Evolutionary conservation across 2,888 invertebrate species (phyloP), one percentile per base, ranked within the genome.

Genomic region (Hirtodrosophila trivittata): DNA sequence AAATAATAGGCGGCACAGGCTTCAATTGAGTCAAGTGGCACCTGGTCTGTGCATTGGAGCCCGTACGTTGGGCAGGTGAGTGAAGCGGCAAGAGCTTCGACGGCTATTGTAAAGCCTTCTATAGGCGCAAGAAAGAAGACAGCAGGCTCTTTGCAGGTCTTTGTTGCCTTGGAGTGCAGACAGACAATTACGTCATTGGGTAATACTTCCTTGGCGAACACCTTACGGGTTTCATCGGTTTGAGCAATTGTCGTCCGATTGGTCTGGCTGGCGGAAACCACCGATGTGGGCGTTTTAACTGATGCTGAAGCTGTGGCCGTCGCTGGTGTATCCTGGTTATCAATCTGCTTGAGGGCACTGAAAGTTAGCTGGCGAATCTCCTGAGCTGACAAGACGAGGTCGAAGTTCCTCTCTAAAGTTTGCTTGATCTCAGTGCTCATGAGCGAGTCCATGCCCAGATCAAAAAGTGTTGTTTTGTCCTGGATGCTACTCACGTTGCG

Each of bases 371-470:
- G 93, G 66, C 98, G 93, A 81, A 98, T 97, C 91, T 98, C 98
- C 90, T 97, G 97, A 75, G 97, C 96, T 62, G 96, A 95, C 60
- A 99, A 92, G 13, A 96, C 94, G 52, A 98, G 90, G 90, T 99
- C 98, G 91, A 95, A 98, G 87, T 96, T 96, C 50, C 98, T 93
- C 90, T 98, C 98, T 45, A 98, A 92, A 0, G 97, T 96, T 91
- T 98, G 98, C 90, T 98, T 98, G 87, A 99, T 97, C 93, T 99
- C 99, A 1, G 99, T 98, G 50, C 98, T 98, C 99, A 99, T 99
- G 71, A 99, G 92, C 3, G 98, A 98, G 91, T 99, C 99, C 95
- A 99, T 97, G 65, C 99, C 99, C 41, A 99, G 93, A 90, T 99
- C 99, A 18, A 97, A 97, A 38, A 99, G 92, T 42, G 95, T 95